Evolutionary conservation across 2,113 vertebrate genomes (phyloP).

Genomic region (Puntigrus tetrazona): DNA sequence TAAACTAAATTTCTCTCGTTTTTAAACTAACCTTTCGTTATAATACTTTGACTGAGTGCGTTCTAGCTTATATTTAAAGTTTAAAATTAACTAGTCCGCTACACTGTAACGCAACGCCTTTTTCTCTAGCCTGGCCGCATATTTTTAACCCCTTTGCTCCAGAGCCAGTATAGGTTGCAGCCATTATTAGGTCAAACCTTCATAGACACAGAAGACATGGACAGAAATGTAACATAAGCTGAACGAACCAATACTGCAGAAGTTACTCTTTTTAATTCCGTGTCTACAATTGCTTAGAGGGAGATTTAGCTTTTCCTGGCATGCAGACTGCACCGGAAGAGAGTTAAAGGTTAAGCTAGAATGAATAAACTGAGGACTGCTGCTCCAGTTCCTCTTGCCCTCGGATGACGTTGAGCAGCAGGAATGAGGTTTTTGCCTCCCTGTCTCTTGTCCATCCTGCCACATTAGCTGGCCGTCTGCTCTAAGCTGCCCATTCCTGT

Average conservation of each 20-base stretch:
- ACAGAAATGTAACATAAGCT: too few species aligned
- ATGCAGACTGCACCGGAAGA: not conserved
- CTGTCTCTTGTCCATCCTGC: constrained; percentile 35
- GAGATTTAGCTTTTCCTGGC: not conserved
- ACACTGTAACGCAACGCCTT: not conserved
- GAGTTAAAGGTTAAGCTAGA: not conserved
- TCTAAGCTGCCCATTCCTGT: constrained; percentile 47
- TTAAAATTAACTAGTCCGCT: not conserved
- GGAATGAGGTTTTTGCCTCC: constrained; percentile 42
- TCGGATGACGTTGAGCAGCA: constrained; percentile 41
- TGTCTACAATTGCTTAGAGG: not conserved
- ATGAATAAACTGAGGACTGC: constrained; percentile 12
- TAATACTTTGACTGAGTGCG: not conserved
- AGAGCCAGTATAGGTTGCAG: not conserved
- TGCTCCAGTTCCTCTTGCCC: constrained; percentile 7
- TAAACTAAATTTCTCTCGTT: not conserved
- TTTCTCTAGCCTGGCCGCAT: not conserved
- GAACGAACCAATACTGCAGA: too few species aligned
- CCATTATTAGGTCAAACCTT: not conserved
- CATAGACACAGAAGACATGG: not conserved
- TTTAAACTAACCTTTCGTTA: not conserved
- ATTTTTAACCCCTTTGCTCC: not conserved
- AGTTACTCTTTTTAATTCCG: not conserved
- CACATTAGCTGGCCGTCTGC: constrained; percentile 40
- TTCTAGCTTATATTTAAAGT: not conserved